Evolutionary conservation across 2,797 vertebrate species (phyloP).

Genomic region (Gymnothorax reevesii): DNA sequence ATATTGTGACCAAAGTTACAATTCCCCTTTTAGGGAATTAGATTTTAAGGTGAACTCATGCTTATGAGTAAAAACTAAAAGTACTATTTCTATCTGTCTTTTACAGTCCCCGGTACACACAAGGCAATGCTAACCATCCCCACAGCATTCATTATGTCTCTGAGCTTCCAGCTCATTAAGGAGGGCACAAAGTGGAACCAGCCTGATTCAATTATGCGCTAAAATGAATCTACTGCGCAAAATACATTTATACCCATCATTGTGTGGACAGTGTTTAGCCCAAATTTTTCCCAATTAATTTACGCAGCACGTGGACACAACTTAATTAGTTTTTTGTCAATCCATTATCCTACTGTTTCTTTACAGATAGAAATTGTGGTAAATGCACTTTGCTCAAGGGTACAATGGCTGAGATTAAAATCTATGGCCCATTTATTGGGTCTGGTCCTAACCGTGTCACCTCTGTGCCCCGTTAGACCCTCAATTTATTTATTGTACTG

Average conservation of each 20-base stretch:
- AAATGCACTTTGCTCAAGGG: slow-evolving; percentile 9
- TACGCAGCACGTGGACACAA: neutral
- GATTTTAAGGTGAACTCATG: neutral
- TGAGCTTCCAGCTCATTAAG: neutral
- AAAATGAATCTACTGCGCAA: slow-evolving; percentile 6
- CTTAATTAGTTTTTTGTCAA: neutral
- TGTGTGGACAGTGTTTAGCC: neutral
- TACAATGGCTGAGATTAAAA: neutral
- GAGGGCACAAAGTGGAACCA: neutral
- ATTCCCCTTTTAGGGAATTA: neutral
- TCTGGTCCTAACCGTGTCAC: neutral
- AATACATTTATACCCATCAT: slow-evolving; percentile 6
- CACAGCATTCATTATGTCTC: neutral
- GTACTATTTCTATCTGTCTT: neutral
- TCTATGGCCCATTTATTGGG: neutral
- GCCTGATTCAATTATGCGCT: slow-evolving; percentile 3
- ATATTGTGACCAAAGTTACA: no score
- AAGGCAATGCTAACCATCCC: neutral
- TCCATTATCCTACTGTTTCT: neutral
- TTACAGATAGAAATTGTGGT: neutral
- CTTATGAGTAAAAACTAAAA: neutral
- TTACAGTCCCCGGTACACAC: neutral
- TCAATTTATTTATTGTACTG: neutral
- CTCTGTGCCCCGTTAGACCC: neutral
- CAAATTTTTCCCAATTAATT: neutral